Evolutionary conservation across 37 sponge, comb jelly and placozoan genomes (phyloP).

Genomic region (Eunapius fragilis): DNA sequence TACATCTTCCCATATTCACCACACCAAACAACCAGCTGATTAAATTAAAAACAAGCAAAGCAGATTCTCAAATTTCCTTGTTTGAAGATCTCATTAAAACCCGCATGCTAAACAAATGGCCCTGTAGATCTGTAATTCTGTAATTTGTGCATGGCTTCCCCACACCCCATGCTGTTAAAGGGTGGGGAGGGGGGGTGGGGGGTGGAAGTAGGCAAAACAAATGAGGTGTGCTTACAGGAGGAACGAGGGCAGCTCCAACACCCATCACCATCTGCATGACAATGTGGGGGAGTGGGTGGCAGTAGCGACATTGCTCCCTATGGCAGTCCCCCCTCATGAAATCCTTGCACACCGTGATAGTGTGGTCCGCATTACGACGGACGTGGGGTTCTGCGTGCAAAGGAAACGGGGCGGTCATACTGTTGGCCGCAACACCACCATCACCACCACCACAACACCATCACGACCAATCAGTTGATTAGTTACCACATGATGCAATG

Average conservation of each 20-base stretch:
- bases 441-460: too few species aligned
- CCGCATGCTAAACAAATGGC: background rate
- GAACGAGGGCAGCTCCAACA: conserved; percentile 1
- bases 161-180: background rate
- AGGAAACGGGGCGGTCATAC: background rate
- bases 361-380: conserved; percentile 34
- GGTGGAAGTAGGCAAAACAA: background rate
- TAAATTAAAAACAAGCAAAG: too few species aligned
- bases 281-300: conserved; percentile 70
- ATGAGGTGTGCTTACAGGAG: conserved; percentile 2
- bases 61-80: too few species aligned
- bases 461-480: too few species aligned
- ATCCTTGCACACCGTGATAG: conserved; percentile 55
- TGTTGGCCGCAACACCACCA: too few species aligned
- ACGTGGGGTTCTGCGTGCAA: conserved; percentile 36
- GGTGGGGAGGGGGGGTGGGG: background rate
- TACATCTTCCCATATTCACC: too few species aligned
- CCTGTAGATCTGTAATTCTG: background rate
- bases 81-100: too few species aligned
- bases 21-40: too few species aligned
- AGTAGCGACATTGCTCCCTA: conserved; percentile 51
- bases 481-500: too few species aligned
- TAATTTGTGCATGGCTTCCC: background rate
- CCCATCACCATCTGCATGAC: conserved; percentile 6
- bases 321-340: conserved; percentile 51